These are phyloP conservation scores for Labia minor DNA, from an alignment of 2,888 invertebrate genomes.

Conservation along the genomic window DNA sequence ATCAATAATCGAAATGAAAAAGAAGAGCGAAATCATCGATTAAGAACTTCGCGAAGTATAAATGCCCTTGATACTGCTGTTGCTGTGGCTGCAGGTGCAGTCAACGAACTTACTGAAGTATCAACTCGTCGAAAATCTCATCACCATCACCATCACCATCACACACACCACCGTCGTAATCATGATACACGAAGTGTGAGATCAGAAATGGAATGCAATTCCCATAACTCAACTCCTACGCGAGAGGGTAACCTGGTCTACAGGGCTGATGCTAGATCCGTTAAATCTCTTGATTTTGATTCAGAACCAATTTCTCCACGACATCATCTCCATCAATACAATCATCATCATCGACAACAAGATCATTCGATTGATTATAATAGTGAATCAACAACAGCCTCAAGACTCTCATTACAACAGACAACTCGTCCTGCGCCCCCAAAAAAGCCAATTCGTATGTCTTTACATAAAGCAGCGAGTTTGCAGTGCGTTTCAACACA, in stretches of 20 bases:
- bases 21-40: not conserved
- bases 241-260: slow-evolving; percentile 27
- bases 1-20: not conserved
- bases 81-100: not conserved
- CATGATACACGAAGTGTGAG: slow-evolving; percentile 20
- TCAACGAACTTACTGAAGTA: not conserved
- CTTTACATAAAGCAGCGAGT: slow-evolving; percentile 72
- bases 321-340: slow-evolving; percentile 20
- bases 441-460: slow-evolving; percentile 71
- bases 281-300: slow-evolving; percentile 65
- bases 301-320: slow-evolving; percentile 49
- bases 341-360: slow-evolving; percentile 34
- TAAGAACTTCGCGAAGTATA: not conserved
- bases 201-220: not conserved
- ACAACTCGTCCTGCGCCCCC: slow-evolving; percentile 61
- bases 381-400: not conserved
- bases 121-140: not conserved
- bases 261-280: slow-evolving; percentile 45
- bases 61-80: not conserved
- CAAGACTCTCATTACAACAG: slow-evolving; percentile 25
- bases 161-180: not conserved
- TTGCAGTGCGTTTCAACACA: slow-evolving; percentile 56
- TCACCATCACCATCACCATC: not conserved
- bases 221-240: not conserved
- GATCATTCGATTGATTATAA: slow-evolving; percentile 31